Conservation (phyloP, 53 echinoderm and acorn worm species). For the Zoroaster sp. region DNA sequence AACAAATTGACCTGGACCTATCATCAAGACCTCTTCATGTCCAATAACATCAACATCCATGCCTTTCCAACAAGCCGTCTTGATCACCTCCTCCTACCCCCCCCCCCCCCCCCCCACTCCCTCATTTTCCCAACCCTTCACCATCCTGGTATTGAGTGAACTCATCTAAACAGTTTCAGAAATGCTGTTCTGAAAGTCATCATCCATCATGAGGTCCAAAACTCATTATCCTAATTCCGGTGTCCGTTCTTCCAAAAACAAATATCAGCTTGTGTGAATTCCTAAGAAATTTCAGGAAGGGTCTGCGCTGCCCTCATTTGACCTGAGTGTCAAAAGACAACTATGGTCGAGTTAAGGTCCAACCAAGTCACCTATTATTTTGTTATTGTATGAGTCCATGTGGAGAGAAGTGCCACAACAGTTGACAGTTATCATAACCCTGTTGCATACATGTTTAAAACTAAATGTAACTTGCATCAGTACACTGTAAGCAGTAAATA, state of each 20-base stretch:
- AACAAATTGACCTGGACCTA: too few relatives aligned
- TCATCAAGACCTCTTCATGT: background rate
- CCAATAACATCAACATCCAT: background rate
- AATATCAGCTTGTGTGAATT: background rate
- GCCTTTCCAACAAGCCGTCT: background rate
- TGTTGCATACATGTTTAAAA: too few relatives aligned
- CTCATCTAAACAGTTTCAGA: background rate
- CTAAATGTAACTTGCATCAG: too few relatives aligned
- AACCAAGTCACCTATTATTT: too few relatives aligned
- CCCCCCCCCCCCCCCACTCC: too few relatives aligned
- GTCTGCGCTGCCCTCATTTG: background rate
- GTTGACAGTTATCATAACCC: too few relatives aligned
- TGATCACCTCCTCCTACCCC: background rate
- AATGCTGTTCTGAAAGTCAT: background rate
- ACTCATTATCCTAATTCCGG: background rate
- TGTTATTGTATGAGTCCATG: too few relatives aligned
- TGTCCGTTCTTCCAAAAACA: constrained; percentile 7
- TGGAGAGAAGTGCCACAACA: too few relatives aligned
- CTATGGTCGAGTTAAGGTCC: too few relatives aligned
- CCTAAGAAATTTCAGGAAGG: background rate
- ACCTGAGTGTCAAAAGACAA: background rate
- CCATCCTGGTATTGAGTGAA: background rate
- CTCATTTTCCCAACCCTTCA: background rate
- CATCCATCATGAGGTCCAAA: background rate
- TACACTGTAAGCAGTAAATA: too few relatives aligned